These are phyloP conservation scores for Rafetus swinhoei DNA, from an alignment of 2,113 vertebrate genomes.

Conservation along the genomic window DNA sequence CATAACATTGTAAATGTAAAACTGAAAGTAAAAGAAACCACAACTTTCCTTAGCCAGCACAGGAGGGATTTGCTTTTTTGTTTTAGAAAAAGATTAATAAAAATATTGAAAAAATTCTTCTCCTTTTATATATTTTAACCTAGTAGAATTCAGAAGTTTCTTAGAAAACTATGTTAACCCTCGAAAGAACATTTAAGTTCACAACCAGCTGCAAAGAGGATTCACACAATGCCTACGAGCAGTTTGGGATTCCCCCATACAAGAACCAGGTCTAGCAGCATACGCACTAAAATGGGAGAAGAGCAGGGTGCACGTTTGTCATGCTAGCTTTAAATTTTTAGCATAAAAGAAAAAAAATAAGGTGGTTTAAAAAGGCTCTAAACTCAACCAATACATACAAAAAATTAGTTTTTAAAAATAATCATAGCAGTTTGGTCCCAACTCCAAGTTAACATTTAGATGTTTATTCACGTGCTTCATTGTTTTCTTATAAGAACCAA, in stretches of 20 bases:
- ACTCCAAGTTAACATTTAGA: constrained; percentile 77
- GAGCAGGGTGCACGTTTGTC: not conserved
- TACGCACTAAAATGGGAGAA: constrained; percentile 33
- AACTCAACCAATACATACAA: constrained; percentile 76
- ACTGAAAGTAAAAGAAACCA: constrained; percentile 61
- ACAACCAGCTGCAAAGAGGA: constrained; percentile 67
- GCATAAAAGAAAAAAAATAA: constrained; percentile 68
- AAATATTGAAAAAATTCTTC: constrained; percentile 83
- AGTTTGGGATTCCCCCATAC: constrained; percentile 60
- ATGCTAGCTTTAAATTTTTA: constrained; percentile 63
- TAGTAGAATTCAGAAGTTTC: constrained; percentile 78
- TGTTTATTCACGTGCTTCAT: constrained; percentile 84
- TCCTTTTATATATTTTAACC: constrained; percentile 76
- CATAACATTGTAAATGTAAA: constrained; percentile 41
- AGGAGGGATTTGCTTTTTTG: constrained; percentile 69
- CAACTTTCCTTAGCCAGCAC: constrained; percentile 60
- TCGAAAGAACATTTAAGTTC: constrained; percentile 73
- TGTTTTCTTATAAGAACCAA: constrained; percentile 75
- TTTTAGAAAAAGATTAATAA: constrained; percentile 87
- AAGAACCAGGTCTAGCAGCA: constrained; percentile 54
- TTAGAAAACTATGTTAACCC: constrained; percentile 80
- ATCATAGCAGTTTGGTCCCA: constrained; percentile 82
- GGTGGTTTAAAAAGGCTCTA: constrained; percentile 70
- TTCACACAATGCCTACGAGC: constrained; percentile 70
- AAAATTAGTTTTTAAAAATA: constrained; percentile 62